phyloP scores from a whole-genome alignment of 2,888 invertebrate species.

The Xestia c-nigrum region DNA sequence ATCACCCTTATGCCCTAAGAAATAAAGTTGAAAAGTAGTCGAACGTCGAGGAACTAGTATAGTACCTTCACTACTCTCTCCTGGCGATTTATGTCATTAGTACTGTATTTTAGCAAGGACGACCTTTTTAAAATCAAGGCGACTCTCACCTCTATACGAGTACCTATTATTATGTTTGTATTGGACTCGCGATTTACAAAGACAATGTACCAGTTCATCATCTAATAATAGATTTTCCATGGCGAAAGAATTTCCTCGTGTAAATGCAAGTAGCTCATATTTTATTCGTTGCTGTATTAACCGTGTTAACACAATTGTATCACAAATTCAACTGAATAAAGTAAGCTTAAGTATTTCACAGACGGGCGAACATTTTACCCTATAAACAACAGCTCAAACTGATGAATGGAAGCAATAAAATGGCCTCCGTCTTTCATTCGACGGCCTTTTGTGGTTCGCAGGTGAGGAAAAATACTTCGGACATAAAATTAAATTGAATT shows the following conservation, averaged over 20 bases:
- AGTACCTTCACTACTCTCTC: background rate
- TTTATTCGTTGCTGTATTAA: conserved; percentile 38
- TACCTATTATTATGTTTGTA: too few relatives aligned
- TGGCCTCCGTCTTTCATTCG: conserved; percentile 69
- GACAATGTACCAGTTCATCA: background rate
- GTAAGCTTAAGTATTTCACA: conserved; percentile 57
- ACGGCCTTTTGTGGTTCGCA: conserved; percentile 69
- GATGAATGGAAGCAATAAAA: conserved; percentile 74
- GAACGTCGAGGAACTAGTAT: too few relatives aligned
- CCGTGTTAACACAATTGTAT: conserved; percentile 62
- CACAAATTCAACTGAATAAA: conserved; percentile 66
- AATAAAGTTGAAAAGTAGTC: too few relatives aligned
- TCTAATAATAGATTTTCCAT: background rate
- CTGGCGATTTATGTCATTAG: too few relatives aligned
- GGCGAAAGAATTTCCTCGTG: background rate
- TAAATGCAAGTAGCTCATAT: background rate
- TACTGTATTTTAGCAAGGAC: too few relatives aligned
- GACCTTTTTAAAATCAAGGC: too few relatives aligned
- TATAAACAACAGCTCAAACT: conserved; percentile 67
- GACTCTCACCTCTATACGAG: background rate
- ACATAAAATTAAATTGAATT: conserved; percentile 54
- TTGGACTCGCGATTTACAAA: background rate
- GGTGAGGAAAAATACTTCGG: conserved; percentile 69
- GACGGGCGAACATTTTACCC: conserved; percentile 31
- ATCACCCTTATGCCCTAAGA: too few relatives aligned